Conservation (phyloP, 2,797 vertebrate species). For the Sebastes umbrosus region DNA sequence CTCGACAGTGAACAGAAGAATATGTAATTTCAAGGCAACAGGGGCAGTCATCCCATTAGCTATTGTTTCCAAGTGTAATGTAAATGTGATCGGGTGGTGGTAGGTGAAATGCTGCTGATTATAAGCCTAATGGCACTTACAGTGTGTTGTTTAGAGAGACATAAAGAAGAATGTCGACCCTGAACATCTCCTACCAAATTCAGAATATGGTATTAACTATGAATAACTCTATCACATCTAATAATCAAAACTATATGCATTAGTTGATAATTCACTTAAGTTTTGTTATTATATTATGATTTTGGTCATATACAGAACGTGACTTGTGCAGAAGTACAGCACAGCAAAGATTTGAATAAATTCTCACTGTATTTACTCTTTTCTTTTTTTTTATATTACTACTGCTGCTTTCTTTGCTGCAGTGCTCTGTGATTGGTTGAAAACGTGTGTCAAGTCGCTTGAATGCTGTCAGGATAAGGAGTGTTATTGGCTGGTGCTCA, state of each 20-base stretch:
- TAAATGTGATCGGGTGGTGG: not conserved
- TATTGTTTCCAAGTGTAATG: not conserved
- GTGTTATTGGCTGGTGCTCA: conserved; percentile 68
- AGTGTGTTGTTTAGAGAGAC: not conserved
- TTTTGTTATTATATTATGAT: not conserved
- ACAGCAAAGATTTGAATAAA: conserved; percentile 31
- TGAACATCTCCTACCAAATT: not conserved
- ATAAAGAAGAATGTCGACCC: not conserved
- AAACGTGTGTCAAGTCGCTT: conserved; percentile 71
- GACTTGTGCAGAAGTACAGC: conserved; percentile 10
- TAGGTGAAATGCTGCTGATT: not conserved
- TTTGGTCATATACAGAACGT: not conserved
- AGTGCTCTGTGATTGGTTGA: conserved; percentile 77
- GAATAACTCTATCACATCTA: not conserved
- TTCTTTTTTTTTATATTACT: conserved; percentile 26
- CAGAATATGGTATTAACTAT: not conserved
- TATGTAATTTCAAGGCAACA: not conserved
- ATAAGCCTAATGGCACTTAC: not conserved
- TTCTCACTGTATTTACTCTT: conserved; percentile 36
- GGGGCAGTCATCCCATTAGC: not conserved
- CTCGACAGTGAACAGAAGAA: conserved; percentile 6
- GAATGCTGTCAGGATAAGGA: conserved; percentile 49
- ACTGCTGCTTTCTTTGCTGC: conserved; percentile 76
- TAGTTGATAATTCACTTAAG: not conserved
- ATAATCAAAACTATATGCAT: not conserved